These are phyloP conservation scores for Pseudopleuronectes americanus DNA, from an alignment of 2,797 vertebrate genomes.

Conservation along the genomic window DNA sequence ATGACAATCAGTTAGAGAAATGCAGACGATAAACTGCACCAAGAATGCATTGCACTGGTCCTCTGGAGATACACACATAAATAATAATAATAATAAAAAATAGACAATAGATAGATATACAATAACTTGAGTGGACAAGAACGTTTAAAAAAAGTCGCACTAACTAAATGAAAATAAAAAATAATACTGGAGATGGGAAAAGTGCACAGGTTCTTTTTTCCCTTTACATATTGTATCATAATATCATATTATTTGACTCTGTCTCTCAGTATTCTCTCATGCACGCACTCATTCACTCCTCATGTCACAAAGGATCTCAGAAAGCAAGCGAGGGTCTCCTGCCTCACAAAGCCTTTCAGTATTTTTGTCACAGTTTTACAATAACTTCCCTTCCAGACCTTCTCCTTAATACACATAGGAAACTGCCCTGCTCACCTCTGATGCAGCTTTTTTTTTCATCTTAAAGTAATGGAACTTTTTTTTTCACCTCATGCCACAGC, in stretches of 20 bases:
- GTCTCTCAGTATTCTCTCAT: conserved; percentile 69
- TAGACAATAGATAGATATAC: conserved; percentile 54
- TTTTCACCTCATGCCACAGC: conserved; percentile 77
- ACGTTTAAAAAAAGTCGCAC: conserved; percentile 58
- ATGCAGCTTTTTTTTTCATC: conserved; percentile 44
- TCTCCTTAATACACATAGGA: conserved; percentile 40
- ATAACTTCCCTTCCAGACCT: conserved; percentile 41
- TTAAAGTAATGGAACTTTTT: conserved; percentile 52
- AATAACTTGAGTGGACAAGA: conserved; percentile 58
- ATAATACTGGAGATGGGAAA: conserved; percentile 87
- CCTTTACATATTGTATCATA: conserved; percentile 75
- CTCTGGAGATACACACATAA: conserved; percentile 85
- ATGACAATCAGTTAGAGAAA: conserved; percentile 65
- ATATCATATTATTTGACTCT: conserved; percentile 73
- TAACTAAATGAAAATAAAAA: conserved; percentile 61
- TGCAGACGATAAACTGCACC: conserved; percentile 73
- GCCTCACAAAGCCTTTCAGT: conserved; percentile 61
- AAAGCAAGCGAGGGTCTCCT: conserved; percentile 58
- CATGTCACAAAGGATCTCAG: conserved; percentile 54
- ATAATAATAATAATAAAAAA: conserved; percentile 74
- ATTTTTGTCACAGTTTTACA: conserved; percentile 72
- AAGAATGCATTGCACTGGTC: conserved; percentile 89
- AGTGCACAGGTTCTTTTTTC: conserved; percentile 86
- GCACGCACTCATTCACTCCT: conserved; percentile 48
- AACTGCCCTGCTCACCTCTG: conserved; percentile 48